phyloP scores from a whole-genome alignment of 2,113 vertebrate species.

The Lagopus leucura region DNA sequence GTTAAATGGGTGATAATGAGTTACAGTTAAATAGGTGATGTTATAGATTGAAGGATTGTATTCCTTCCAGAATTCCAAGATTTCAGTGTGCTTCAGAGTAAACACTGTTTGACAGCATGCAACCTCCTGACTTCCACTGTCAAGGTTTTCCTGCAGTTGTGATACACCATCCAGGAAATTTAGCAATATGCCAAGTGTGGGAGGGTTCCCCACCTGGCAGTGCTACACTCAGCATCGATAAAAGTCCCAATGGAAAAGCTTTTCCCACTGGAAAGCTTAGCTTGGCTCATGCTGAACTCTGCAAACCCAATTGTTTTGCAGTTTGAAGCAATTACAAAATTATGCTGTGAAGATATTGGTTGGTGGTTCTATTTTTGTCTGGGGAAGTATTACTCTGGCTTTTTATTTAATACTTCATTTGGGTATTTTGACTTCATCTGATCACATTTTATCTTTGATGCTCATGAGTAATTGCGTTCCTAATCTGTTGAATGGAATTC shows the following conservation, averaged over 20 bases:
- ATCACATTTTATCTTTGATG: neutral
- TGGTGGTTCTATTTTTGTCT: fast-evolving
- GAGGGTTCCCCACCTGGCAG: neutral
- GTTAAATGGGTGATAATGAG: too few species aligned
- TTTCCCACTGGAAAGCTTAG: neutral
- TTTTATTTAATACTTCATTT: neutral
- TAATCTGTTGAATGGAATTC: neutral
- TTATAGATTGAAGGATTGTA: neutral
- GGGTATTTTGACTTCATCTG: neutral
- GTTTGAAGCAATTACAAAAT: neutral
- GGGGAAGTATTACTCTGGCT: neutral
- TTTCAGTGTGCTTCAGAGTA: neutral
- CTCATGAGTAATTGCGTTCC: neutral
- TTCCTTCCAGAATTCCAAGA: neutral
- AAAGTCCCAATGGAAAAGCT: neutral
- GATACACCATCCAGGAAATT: neutral
- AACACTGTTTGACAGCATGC: neutral
- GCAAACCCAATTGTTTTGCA: neutral
- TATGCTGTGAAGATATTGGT: neutral
- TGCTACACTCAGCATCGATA: fast-evolving
- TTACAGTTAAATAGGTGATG: neutral
- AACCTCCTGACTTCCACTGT: neutral
- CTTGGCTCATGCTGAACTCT: neutral
- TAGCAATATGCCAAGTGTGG: neutral
- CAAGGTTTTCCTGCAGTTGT: neutral